These are phyloP conservation scores for Oconnorella tubifera DNA, from an alignment of 2,888 invertebrate species.

Conservation along the genomic window DNA sequence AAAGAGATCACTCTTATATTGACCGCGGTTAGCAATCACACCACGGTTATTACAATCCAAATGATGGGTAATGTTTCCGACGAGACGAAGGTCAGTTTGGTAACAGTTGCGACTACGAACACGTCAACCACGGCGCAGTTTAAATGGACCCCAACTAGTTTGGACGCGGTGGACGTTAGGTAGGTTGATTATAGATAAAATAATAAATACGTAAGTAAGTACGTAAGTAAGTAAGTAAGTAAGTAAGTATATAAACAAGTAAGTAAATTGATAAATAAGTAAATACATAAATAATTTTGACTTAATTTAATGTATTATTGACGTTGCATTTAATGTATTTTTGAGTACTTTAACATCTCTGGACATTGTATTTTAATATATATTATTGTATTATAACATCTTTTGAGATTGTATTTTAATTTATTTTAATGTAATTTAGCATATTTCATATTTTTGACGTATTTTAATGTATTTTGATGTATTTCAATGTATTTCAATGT, in stretches of 20 bases:
- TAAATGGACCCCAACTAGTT: slow-evolving; percentile 13
- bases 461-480: neutral
- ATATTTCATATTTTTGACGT: too few relatives aligned
- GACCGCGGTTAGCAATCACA: neutral
- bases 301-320: too few relatives aligned
- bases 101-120: neutral
- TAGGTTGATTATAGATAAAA: slow-evolving; percentile 1
- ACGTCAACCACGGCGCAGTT: slow-evolving; percentile 7
- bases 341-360: neutral
- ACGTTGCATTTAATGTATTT: neutral
- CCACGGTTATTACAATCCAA: neutral
- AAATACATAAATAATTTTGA: neutral
- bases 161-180: slow-evolving; percentile 13
- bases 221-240: too few relatives aligned
- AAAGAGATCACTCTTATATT: slow-evolving; percentile 5
- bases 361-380: neutral
- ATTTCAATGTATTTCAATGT: neutral
- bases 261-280: too few relatives aligned
- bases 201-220: too few relatives aligned
- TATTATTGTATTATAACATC: neutral
- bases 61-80: slow-evolving; percentile 8
- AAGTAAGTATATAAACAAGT: too few relatives aligned
- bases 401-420: too few relatives aligned
- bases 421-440: neutral
- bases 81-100: neutral